Evolutionary conservation across 1,140 invertebrate species (phyloP).

Genomic region (Acromyrmex charruanus): DNA sequence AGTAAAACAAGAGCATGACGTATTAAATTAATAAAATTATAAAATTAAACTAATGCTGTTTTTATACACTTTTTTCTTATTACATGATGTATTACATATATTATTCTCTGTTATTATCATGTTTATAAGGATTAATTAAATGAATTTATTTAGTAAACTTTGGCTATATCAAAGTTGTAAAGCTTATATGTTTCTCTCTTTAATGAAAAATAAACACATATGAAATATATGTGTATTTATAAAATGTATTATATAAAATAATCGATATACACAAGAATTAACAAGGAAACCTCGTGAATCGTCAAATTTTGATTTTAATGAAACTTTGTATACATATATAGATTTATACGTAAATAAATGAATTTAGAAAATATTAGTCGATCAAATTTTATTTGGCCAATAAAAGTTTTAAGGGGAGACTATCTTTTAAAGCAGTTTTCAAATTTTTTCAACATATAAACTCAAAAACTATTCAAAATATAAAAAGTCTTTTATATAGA

Average conservation of each 20-base stretch:
- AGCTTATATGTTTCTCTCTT: background rate
- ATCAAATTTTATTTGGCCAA: too few species aligned
- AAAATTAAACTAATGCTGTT: background rate
- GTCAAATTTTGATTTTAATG: too few species aligned
- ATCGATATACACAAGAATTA: too few species aligned
- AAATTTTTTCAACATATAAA: too few species aligned
- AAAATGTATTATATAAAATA: background rate
- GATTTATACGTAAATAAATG: too few species aligned
- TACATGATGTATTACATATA: background rate
- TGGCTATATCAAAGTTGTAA: background rate
- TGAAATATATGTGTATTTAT: background rate
- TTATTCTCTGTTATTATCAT: background rate
- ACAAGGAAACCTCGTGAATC: too few species aligned
- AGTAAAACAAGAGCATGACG: background rate
- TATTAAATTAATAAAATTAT: background rate
- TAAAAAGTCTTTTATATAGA: too few species aligned
- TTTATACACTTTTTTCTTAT: background rate
- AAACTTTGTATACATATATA: too few species aligned
- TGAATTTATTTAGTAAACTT: background rate
- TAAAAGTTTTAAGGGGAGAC: too few species aligned
- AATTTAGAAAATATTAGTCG: too few species aligned
- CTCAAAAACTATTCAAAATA: too few species aligned
- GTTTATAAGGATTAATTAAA: conserved; percentile 12
- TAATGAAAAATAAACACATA: background rate
- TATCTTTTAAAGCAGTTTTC: too few species aligned